These are phyloP conservation scores for Phyto melanocephala DNA, from an alignment of 2,888 invertebrate species.

Conservation along the genomic window DNA sequence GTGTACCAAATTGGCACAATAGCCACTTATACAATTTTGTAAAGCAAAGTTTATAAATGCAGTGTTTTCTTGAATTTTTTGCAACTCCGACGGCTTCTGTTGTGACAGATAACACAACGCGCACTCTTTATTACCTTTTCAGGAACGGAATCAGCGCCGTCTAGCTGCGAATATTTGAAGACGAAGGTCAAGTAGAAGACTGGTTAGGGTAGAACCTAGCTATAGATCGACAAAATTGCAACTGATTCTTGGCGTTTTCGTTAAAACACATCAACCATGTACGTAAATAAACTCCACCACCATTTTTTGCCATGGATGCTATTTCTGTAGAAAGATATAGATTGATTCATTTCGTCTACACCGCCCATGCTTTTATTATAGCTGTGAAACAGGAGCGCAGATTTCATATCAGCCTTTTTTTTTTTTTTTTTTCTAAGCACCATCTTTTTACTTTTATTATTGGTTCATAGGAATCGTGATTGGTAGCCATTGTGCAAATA, in stretches of 20 bases:
- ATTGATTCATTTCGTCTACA: conserved; percentile 3
- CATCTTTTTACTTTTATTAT: conserved; percentile 1
- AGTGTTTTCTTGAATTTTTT: no score
- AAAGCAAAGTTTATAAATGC: no score
- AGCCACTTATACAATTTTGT: no score
- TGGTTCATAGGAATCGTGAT: not conserved
- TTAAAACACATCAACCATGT: not conserved
- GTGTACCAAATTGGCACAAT: not conserved
- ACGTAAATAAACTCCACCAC: not conserved
- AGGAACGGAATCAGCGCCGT: no score
- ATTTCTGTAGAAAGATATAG: not conserved
- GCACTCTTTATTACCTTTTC: no score
- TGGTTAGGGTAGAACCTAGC: no score
- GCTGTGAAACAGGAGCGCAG: not conserved
- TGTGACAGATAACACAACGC: no score
- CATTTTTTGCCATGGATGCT: not conserved
- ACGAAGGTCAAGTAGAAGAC: no score
- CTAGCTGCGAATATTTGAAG: no score
- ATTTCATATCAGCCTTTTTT: not conserved
- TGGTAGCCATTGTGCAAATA: conserved; percentile 24
- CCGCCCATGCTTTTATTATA: conserved; percentile 4
- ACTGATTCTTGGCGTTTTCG: no score
- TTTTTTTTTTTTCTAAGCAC: not conserved
- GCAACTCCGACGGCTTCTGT: no score
- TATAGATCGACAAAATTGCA: no score